phyloP scores from a whole-genome alignment of 2,888 invertebrate genomes.

The Glyphotaelius pellucidus region DNA sequence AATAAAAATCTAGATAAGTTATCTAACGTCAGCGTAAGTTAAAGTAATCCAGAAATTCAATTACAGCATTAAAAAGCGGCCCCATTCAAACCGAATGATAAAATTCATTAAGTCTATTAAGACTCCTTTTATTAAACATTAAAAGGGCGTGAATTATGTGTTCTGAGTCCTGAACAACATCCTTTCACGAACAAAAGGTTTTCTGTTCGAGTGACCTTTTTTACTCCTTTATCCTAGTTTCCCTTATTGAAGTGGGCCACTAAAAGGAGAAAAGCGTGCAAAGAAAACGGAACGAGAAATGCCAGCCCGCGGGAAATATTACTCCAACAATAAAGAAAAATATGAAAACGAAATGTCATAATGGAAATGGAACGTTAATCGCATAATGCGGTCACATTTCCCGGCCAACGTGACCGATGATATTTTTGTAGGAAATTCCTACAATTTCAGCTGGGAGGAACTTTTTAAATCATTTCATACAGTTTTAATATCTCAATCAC shows the following conservation, averaged over 20 bases:
- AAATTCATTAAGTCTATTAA: slow-evolving; percentile 2
- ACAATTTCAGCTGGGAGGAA: background rate
- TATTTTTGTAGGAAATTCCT: background rate
- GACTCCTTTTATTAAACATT: background rate
- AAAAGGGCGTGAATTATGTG: slow-evolving; percentile 2
- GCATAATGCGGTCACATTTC: slow-evolving; percentile 17
- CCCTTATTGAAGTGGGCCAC: background rate
- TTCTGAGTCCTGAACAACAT: background rate
- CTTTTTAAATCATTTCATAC: background rate
- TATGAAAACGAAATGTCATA: slow-evolving; percentile 37
- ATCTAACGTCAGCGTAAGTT: background rate
- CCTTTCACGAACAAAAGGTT: background rate
- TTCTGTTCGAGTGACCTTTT: slow-evolving; percentile 2
- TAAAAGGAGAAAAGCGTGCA: background rate
- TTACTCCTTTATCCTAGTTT: slow-evolving; percentile 2
- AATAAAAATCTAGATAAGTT: background rate
- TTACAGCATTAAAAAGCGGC: background rate
- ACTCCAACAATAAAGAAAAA: slow-evolving; percentile 33
- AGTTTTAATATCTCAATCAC: background rate
- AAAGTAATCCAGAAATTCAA: slow-evolving; percentile 2
- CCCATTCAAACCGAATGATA: background rate
- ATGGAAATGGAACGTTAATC: slow-evolving; percentile 41
- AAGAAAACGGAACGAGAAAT: slow-evolving; percentile 8
- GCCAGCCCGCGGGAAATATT: slow-evolving; percentile 40
- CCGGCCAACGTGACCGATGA: slow-evolving; percentile 17